A percentile compares a stretch with the other conserved stretches of the same genome.
phyloP scores from a whole-genome alignment of 2,888 invertebrate genomes.

The Prionchulus punctatus region DNA sequence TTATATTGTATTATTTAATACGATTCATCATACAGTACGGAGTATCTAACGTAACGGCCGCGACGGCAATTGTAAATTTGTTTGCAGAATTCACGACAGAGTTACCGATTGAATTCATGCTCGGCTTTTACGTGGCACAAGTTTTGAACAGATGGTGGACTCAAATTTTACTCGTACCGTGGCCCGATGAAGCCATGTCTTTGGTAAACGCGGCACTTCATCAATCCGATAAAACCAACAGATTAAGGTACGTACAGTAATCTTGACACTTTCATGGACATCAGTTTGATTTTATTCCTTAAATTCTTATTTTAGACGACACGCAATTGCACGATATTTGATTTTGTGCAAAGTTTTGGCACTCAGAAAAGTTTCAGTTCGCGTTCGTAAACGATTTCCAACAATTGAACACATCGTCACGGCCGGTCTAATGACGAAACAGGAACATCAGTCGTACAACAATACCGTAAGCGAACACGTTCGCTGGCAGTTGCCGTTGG shows the following conservation, averaged over 20 bases:
- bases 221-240: not conserved
- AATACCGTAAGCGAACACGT: not conserved
- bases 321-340: constrained; percentile 16
- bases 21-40: not conserved
- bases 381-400: constrained; percentile 45
- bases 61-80: not conserved
- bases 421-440: not conserved
- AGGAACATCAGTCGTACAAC: not conserved
- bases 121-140: not conserved
- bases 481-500: not conserved
- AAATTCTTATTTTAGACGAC: not conserved
- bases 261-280: not conserved
- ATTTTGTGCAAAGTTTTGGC: constrained; percentile 41
- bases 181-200: not conserved
- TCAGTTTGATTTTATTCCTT: not conserved
- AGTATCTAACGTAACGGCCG: not conserved
- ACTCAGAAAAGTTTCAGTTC: constrained; percentile 46
- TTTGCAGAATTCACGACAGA: not conserved
- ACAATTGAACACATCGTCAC: constrained; percentile 42
- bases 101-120: constrained; percentile 1
- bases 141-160: not conserved
- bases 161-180: not conserved
- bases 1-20: not conserved
- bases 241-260: not conserved
- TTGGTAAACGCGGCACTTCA: not conserved